phyloP scores from a whole-genome alignment of 92 coral and sea anemone genomes.

The Muricea muricata region DNA sequence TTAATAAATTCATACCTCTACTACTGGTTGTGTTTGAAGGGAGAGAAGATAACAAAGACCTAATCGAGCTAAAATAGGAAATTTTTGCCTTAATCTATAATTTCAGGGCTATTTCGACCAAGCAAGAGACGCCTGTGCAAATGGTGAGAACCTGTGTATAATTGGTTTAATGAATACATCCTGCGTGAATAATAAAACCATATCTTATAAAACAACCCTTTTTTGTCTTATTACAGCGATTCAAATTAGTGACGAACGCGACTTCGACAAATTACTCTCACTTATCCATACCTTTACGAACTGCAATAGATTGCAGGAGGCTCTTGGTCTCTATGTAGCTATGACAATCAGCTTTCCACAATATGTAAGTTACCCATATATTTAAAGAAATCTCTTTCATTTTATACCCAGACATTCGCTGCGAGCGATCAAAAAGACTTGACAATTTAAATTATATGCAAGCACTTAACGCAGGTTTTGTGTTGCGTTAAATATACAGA shows the following conservation, averaged over 20 bases:
- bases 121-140: not conserved
- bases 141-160: conserved; percentile 1
- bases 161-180: not conserved
- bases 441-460: no score
- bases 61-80: not conserved
- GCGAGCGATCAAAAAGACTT: no score
- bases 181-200: not conserved
- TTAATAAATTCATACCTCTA: no score
- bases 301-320: not conserved
- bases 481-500: no score
- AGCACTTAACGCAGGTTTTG: no score
- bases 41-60: not conserved
- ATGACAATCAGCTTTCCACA: not conserved
- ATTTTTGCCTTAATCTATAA: not conserved
- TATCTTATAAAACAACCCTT: not conserved
- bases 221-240: not conserved
- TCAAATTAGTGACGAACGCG: not conserved
- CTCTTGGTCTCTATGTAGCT: not conserved
- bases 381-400: no score
- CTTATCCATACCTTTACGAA: not conserved
- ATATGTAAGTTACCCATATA: not conserved
- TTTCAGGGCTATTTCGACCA: not conserved
- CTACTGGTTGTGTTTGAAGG: no score
- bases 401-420: not conserved
- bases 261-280: not conserved